Conservation (phyloP, 2,113 vertebrate genomes). For the Pelmatolapia mariae region DNA sequence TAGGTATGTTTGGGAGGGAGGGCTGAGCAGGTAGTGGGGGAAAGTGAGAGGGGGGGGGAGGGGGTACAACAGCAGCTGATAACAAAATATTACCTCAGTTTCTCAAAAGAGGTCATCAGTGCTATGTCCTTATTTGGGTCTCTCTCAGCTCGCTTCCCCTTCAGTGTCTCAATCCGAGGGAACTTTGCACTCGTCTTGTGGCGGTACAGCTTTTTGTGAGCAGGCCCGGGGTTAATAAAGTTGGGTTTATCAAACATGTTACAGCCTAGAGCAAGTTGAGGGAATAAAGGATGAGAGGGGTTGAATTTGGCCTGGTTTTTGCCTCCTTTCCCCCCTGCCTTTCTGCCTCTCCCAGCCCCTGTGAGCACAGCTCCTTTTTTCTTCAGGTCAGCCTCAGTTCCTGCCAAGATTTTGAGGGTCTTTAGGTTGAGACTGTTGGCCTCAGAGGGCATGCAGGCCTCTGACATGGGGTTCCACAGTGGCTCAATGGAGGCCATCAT, state of each 20-base stretch:
- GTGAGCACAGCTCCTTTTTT: constrained; percentile 80
- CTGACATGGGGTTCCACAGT: constrained; percentile 87
- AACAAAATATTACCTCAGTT: constrained; percentile 99
- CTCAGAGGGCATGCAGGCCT: constrained; percentile 86
- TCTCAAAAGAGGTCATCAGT: constrained; percentile 97
- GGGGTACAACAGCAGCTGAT: constrained; percentile 86
- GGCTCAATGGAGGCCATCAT: constrained; percentile 99
- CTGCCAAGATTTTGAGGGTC: constrained; percentile 96
- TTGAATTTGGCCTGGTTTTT: constrained; percentile 86
- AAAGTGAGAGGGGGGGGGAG: constrained; percentile 53
- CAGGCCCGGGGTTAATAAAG: constrained; percentile 91
- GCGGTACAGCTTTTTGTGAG: constrained; percentile 99
- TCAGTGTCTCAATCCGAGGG: constrained; percentile 93
- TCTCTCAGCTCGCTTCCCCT: constrained; percentile 88
- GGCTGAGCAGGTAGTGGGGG: constrained; percentile 61
- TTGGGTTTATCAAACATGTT: constrained; percentile 94
- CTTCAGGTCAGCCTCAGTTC: constrained; percentile 90
- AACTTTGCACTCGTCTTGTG: constrained; percentile 98
- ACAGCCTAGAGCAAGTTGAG: constrained; percentile 79
- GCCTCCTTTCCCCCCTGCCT: constrained; percentile 82
- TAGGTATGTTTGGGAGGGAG: constrained; percentile 67
- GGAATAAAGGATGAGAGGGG: constrained; percentile 77
- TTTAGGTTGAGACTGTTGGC: constrained; percentile 97
- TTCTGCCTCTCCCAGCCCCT: constrained; percentile 81
- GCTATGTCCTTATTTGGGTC: constrained; percentile 93